A percentile compares a stretch with the other conserved stretches of the same genome.
These are phyloP conservation scores for Macrophya annulata DNA, from an alignment of 2,888 invertebrate genomes.

Conservation along the genomic window DNA sequence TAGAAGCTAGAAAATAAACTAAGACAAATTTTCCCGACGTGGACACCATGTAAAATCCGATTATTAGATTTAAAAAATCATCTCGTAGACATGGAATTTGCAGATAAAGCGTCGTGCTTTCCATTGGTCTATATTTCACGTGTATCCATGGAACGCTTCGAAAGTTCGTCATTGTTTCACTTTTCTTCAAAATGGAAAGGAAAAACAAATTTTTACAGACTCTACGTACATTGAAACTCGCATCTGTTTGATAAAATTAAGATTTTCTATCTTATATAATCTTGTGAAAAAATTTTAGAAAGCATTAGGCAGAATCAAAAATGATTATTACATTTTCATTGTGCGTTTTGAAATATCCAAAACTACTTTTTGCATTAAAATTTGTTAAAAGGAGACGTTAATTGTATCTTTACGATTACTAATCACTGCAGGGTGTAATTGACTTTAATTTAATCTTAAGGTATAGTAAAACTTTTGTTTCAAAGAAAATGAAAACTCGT, in stretches of 20 bases:
- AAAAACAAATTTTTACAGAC: neutral
- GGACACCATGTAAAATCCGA: neutral
- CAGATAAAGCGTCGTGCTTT: conserved; percentile 7
- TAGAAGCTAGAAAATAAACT: conserved; percentile 11
- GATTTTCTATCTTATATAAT: neutral
- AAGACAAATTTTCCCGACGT: conserved; percentile 26
- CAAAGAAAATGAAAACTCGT: neutral
- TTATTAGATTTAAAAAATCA: conserved; percentile 14
- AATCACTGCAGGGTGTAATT: neutral
- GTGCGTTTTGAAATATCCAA: neutral
- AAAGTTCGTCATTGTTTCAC: neutral
- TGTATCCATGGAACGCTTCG: conserved; percentile 33
- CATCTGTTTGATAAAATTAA: neutral
- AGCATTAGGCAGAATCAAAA: neutral
- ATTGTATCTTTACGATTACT: neutral
- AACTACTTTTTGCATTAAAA: neutral
- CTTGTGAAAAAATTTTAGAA: neutral
- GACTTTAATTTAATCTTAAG: neutral
- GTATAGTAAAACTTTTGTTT: neutral
- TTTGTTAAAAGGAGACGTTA: neutral
- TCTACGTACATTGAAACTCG: neutral
- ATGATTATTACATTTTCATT: neutral
- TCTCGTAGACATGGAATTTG: neutral
- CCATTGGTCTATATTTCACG: conserved; percentile 37
- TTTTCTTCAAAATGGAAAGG: neutral